Percentiles rank a stretch among this genome's conserved stretches.
Conservation (phyloP, 2,797 vertebrate genomes). For the Carcharodon carcharias region DNA sequence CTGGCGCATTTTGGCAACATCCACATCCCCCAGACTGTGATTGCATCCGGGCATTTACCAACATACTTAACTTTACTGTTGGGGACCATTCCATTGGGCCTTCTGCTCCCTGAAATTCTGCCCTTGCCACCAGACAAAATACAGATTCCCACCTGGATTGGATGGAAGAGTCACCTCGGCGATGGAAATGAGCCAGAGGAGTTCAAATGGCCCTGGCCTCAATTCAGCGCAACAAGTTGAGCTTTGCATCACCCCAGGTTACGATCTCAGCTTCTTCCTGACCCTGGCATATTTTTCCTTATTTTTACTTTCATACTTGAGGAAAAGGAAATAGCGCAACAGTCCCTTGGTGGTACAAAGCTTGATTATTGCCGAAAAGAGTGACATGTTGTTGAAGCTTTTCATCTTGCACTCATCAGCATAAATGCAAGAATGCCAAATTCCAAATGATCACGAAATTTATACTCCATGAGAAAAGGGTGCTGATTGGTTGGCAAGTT, state of each 20-base stretch:
- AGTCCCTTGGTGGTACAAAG: too few species aligned
- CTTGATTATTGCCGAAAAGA: too few species aligned
- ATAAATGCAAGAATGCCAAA: too few species aligned
- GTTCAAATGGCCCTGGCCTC: not conserved
- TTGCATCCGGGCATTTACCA: not conserved
- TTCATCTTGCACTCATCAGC: too few species aligned
- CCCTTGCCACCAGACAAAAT: not conserved
- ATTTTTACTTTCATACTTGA: not conserved
- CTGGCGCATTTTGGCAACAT: not conserved
- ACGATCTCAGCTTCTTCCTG: not conserved
- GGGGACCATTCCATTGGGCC: not conserved
- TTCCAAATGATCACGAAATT: too few species aligned
- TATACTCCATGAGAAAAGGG: too few species aligned
- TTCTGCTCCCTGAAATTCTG: not conserved
- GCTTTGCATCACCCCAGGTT: not conserved
- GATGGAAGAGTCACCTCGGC: not conserved
- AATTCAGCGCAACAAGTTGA: not conserved
- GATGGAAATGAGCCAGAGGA: not conserved
- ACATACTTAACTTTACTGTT: not conserved
- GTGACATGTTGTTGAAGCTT: too few species aligned
- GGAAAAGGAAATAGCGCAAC: not conserved
- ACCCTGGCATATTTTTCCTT: not conserved
- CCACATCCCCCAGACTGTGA: not conserved
- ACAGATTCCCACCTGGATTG: not conserved
- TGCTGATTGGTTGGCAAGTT: not conserved